phyloP scores from a whole-genome alignment of 2,888 invertebrate genomes.

The Leucoma salicis region DNA sequence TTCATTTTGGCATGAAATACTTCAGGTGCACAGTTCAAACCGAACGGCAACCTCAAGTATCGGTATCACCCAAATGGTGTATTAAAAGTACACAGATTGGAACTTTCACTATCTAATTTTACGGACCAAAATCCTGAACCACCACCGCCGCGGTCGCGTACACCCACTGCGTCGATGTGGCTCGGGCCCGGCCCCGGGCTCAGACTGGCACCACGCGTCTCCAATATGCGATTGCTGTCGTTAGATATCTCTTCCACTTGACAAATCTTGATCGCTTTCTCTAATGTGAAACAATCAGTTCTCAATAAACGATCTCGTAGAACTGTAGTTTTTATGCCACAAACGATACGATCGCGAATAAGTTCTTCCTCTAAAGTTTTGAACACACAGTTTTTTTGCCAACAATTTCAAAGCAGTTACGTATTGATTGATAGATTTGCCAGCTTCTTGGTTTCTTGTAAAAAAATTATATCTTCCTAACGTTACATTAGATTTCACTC shows the following conservation, averaged over 20 bases:
- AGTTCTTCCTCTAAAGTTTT: constrained; percentile 3
- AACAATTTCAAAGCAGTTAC: not conserved
- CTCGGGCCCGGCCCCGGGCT: no score
- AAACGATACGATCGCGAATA: not conserved
- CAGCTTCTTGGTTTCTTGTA: constrained; percentile 1
- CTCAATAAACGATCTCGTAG: not conserved
- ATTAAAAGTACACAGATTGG: not conserved
- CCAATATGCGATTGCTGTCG: not conserved
- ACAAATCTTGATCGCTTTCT: not conserved
- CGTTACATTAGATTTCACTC: not conserved
- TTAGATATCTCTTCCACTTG: not conserved
- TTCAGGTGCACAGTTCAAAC: no score
- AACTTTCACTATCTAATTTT: not conserved
- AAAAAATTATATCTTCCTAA: constrained; percentile 3
- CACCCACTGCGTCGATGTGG: not conserved
- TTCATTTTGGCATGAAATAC: constrained; percentile 1
- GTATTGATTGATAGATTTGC: not conserved
- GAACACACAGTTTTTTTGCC: not conserved
- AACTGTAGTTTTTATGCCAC: not conserved
- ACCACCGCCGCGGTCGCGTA: not conserved
- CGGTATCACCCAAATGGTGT: not conserved
- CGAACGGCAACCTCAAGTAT: not conserved
- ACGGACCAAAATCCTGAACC: not conserved
- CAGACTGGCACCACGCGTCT: not conserved
- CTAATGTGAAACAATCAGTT: not conserved